Evolutionary conservation across 2,888 invertebrate species (phyloP).

Genomic region (Pyrochroa serraticornis): DNA sequence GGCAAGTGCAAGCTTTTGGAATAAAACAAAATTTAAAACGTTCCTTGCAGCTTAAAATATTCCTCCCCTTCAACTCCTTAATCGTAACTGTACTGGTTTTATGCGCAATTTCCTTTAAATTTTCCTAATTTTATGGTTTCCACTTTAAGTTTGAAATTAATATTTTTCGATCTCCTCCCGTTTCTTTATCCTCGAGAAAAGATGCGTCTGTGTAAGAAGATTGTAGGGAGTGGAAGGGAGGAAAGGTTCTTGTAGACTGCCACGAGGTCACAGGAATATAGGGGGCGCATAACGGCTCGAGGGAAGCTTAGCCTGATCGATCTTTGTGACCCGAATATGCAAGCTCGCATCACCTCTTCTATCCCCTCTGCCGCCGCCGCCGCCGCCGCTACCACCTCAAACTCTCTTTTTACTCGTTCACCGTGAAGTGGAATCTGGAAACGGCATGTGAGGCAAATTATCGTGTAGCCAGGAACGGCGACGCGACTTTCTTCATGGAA

Average conservation of each 20-base stretch:
- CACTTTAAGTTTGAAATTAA: too few relatives aligned
- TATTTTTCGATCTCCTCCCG: too few relatives aligned
- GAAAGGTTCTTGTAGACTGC: background rate
- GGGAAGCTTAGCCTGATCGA: conserved; percentile 27
- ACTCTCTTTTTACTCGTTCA: conserved; percentile 8
- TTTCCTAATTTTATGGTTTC: too few relatives aligned
- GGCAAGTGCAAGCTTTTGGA: too few relatives aligned
- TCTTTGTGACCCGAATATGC: conserved; percentile 32
- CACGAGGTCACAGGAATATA: conserved; percentile 13
- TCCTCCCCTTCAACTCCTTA: too few relatives aligned
- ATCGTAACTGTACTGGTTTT: too few relatives aligned
- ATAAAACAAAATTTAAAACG: too few relatives aligned
- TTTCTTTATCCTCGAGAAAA: too few relatives aligned
- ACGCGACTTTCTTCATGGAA: too few relatives aligned
- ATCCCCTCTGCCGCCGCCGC: conserved; percentile 4
- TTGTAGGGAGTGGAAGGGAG: background rate
- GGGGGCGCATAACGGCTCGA: conserved; percentile 9
- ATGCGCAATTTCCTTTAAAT: too few relatives aligned
- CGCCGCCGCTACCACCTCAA: conserved; percentile 12
- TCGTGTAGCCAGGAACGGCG: conserved; percentile 11
- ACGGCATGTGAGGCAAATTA: conserved; percentile 19
- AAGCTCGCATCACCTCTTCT: conserved; percentile 16
- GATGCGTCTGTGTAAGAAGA: background rate
- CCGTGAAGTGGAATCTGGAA: conserved; percentile 17
- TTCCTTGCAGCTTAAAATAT: too few relatives aligned